Base-by-base conservation (phyloP, 1,140 invertebrate species). In the Bombus huntii region DNA sequence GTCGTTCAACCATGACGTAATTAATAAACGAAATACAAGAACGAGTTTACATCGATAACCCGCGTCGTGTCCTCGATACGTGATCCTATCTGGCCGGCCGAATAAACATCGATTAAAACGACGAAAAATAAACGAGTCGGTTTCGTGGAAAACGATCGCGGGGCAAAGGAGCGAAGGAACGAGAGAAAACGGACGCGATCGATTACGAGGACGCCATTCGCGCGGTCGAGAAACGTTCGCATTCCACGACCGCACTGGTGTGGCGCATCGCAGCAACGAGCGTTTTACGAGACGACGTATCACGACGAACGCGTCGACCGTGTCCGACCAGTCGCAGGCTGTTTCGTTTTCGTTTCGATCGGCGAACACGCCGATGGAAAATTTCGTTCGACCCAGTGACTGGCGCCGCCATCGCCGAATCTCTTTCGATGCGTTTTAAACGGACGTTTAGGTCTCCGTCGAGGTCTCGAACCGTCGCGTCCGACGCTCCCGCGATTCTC, bases 271-370 rank as follows among this genome's bases (percentile, higher is more conserved):
- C 47, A 0, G 47, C 18, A 0, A 18, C 47, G 18, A 53, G 47
- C 18, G 18, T 22, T 53, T 22, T 6, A 53, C 47, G 18, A 53
- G 18, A 53, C 47, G 13, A 34, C 5, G 31, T 15, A 47, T 13
- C 42, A 10, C 42, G 42, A 44, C 42, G 42, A 13, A 44, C 44
- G 44, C 44, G 44, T 15, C 44, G 44, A 47, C 13, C 44, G 44
- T 47, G 44, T 47, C 44, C 44, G 44, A 47, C 13, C 44, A 47
- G 44, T 18, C 47, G 47, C 47, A 47, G 6, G 5, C 12, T 65
- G n/a, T 88, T 88, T 89, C 86, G 76, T 77, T 88, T 88, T 88
- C 77, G 57, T 72, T 77, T 44, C 34, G 65, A 72, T 59, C 70
- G 53, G 15, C 68, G 66, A n/a, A 53, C 28, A 22, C 44, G 66